These are phyloP conservation scores for Ceratosolen fusciceps DNA, from an alignment of 1,140 invertebrate species.

Conservation along the genomic window DNA sequence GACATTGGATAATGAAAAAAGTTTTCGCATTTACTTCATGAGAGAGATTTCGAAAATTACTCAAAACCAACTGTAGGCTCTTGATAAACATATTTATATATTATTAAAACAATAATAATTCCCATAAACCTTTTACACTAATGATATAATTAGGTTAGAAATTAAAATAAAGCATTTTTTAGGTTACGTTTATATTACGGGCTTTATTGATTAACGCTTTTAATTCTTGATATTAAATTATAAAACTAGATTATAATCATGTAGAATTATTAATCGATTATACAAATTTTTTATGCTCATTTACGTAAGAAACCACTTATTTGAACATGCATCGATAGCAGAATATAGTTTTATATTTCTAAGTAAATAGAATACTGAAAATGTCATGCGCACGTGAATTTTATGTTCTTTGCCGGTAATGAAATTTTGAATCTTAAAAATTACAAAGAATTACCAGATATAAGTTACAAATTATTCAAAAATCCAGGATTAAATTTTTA, in stretches of 20 bases:
- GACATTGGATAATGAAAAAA: neutral
- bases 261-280: no score
- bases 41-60: slow-evolving; percentile 9
- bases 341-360: no score
- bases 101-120: neutral
- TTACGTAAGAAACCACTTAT: no score
- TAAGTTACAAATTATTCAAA: no score
- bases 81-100: slow-evolving; percentile 38
- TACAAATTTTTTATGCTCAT: no score
- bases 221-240: neutral
- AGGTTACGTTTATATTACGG: slow-evolving; percentile 20
- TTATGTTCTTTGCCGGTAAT: no score
- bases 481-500: no score
- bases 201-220: neutral
- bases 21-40: neutral
- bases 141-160: neutral
- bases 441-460: no score
- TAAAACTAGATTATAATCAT: neutral
- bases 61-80: slow-evolving; percentile 8
- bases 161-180: slow-evolving; percentile 5
- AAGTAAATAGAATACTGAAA: no score
- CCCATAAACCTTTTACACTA: neutral
- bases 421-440: no score
- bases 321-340: no score
- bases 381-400: no score